phyloP scores from a whole-genome alignment of 2,888 invertebrate species.

The Lasioglossum vierecki region DNA sequence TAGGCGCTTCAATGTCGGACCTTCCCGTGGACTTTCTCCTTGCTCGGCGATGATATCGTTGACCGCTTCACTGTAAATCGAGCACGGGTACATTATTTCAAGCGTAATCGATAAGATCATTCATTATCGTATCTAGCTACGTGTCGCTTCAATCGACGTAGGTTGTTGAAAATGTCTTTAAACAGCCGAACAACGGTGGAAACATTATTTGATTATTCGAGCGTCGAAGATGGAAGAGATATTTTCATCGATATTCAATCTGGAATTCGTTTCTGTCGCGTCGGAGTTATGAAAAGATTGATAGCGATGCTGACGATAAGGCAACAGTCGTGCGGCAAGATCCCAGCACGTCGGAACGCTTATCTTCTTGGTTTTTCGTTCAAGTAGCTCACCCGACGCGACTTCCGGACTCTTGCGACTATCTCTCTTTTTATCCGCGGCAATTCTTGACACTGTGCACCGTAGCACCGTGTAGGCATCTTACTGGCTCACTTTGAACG shows the following conservation, averaged over 20 bases:
- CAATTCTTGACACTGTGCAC: conserved; percentile 44
- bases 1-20: not conserved
- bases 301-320: conserved; percentile 27
- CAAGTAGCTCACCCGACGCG: conserved; percentile 13
- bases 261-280: not conserved
- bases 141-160: not conserved
- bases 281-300: conserved; percentile 3
- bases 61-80: not conserved
- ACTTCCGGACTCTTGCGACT: conserved; percentile 49
- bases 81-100: not conserved
- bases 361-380: conserved; percentile 5
- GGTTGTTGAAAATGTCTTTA: no score
- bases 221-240: not conserved
- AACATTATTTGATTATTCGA: not conserved
- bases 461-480: conserved; percentile 44
- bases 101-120: not conserved
- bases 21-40: not conserved
- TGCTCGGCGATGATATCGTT: not conserved
- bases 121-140: not conserved
- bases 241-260: not conserved
- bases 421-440: conserved; percentile 34
- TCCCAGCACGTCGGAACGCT: conserved; percentile 3
- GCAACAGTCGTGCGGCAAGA: not conserved
- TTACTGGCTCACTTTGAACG: conserved; percentile 42
- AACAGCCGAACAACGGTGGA: not conserved